Percentiles rank a stretch among this genome's conserved stretches.
Evolutionary conservation across 2,888 invertebrate genomes (phyloP).

Genomic region (Leucophora obtusa): DNA sequence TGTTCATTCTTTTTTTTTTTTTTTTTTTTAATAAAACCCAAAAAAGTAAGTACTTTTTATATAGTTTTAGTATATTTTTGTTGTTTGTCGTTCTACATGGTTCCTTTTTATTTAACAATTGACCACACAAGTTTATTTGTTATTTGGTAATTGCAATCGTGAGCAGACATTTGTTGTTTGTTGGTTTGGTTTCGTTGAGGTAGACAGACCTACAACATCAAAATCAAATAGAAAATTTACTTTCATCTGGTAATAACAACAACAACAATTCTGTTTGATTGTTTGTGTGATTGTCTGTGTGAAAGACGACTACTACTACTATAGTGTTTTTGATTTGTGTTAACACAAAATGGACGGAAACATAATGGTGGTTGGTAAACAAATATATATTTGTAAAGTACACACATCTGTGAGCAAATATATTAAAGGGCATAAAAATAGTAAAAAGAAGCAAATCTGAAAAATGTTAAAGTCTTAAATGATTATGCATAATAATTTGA

Average conservation of each 20-base stretch:
- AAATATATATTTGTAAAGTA: slow-evolving; percentile 18
- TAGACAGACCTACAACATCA: slow-evolving; percentile 44
- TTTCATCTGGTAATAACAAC: slow-evolving; percentile 52
- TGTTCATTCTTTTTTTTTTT: too few species aligned
- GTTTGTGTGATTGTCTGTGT: background rate
- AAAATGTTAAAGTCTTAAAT: too few species aligned
- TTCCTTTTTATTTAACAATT: slow-evolving; percentile 41
- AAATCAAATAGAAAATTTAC: slow-evolving; percentile 61
- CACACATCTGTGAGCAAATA: too few species aligned
- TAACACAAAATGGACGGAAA: slow-evolving; percentile 13
- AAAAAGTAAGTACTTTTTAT: slow-evolving; percentile 7
- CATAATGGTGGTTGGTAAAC: slow-evolving; percentile 57
- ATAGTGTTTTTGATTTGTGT: slow-evolving; percentile 43
- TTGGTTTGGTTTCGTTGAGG: slow-evolving; percentile 17
- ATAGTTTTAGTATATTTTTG: background rate
- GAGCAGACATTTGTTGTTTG: slow-evolving; percentile 52
- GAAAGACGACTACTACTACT: background rate
- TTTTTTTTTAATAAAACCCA: background rate
- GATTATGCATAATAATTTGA: too few species aligned
- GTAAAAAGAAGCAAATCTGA: too few species aligned
- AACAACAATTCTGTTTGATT: slow-evolving; percentile 30
- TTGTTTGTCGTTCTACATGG: background rate
- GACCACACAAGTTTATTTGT: slow-evolving; percentile 59
- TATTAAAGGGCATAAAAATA: too few species aligned
- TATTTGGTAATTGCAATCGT: slow-evolving; percentile 61